phyloP scores from a whole-genome alignment of 1,140 invertebrate genomes.

The Colletes gigas region DNA sequence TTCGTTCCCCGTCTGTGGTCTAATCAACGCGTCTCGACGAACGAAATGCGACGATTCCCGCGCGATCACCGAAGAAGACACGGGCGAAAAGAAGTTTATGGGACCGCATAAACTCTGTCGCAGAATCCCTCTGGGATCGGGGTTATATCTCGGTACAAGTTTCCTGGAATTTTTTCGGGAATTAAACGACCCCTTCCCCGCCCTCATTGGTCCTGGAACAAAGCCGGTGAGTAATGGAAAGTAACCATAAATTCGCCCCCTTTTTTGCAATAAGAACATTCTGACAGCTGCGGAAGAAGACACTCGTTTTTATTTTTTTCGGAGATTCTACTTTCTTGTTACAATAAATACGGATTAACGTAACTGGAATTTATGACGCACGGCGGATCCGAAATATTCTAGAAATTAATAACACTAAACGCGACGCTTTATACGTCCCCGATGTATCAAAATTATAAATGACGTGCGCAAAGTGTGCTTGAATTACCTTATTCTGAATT shows the following conservation, averaged over 20 bases:
- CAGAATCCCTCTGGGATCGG: too few species aligned
- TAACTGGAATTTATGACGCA: too few species aligned
- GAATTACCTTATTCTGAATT: too few species aligned
- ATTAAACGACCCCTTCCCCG: not conserved
- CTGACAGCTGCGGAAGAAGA: not conserved
- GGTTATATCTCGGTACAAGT: too few species aligned
- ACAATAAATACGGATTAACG: too few species aligned
- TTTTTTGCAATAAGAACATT: not conserved
- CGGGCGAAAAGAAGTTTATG: conserved; percentile 1
- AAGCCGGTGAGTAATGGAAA: not conserved
- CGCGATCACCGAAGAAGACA: not conserved
- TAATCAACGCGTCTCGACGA: not conserved
- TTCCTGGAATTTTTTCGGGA: not conserved
- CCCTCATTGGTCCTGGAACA: not conserved
- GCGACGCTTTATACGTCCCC: too few species aligned
- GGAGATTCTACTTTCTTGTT: too few species aligned
- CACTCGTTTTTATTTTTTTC: not conserved
- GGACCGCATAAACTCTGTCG: not conserved
- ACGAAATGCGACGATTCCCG: not conserved
- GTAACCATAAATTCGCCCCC: not conserved
- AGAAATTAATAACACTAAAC: too few species aligned
- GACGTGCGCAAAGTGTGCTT: too few species aligned
- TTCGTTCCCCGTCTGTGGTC: not conserved
- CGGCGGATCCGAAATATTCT: too few species aligned
- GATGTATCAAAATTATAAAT: too few species aligned